Conservation (phyloP, 2,888 invertebrate species). For the Rhaphigaster nebulosa region DNA sequence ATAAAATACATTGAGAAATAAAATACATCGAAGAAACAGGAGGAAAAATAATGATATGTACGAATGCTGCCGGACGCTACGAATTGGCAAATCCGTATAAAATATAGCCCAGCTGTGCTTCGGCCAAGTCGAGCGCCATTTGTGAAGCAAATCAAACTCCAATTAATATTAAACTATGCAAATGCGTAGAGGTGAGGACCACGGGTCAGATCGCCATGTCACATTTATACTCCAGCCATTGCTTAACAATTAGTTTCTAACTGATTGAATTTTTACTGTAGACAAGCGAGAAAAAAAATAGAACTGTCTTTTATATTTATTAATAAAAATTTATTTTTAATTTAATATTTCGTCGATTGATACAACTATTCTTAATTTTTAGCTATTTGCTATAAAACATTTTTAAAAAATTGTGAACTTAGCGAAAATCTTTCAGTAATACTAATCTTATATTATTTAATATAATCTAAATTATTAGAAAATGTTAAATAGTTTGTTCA, state of each 20-base stretch:
- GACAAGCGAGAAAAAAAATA: not conserved
- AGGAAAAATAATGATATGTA: not conserved
- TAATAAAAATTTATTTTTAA: not conserved
- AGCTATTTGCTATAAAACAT: too few relatives aligned
- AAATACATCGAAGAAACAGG: not conserved
- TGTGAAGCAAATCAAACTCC: slow-evolving; percentile 58
- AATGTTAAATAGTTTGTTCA: too few relatives aligned
- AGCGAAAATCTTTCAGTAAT: too few relatives aligned
- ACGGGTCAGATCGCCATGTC: not conserved
- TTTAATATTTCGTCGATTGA: too few relatives aligned
- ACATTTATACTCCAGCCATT: not conserved
- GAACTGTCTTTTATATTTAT: not conserved
- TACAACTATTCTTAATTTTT: too few relatives aligned
- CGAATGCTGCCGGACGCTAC: not conserved
- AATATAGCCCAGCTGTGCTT: not conserved
- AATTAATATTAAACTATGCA: slow-evolving; percentile 60
- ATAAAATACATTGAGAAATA: not conserved
- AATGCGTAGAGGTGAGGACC: slow-evolving; percentile 9
- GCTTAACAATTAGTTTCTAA: slow-evolving; percentile 1
- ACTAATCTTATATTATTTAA: too few relatives aligned
- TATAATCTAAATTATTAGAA: too few relatives aligned
- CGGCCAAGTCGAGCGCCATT: slow-evolving; percentile 45
- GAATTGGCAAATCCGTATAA: not conserved
- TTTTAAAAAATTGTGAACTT: too few relatives aligned
- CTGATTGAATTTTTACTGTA: not conserved